Conservation (phyloP, 2,888 invertebrate genomes). For the Frankliniella fusca region DNA sequence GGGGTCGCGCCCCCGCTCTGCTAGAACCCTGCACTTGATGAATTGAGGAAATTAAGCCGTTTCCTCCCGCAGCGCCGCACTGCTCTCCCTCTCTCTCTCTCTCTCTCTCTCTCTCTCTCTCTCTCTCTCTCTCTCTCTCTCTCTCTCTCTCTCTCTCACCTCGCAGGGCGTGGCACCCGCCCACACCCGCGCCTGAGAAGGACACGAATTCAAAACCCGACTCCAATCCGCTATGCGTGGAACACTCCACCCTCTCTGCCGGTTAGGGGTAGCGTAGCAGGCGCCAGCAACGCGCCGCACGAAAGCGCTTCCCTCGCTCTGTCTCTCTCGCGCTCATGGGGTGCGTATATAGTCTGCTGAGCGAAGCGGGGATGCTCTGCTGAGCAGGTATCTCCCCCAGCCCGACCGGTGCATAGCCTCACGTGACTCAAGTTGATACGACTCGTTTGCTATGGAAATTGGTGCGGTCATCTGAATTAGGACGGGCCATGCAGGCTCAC, state of each 20-base stretch:
- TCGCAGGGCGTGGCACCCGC: neutral
- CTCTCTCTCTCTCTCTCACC: neutral
- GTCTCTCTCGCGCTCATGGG: no score
- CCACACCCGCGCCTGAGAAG: no score
- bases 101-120: neutral
- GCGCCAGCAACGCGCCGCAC: no score
- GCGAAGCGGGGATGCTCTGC: no score
- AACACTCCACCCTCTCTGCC: no score
- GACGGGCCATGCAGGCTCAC: neutral
- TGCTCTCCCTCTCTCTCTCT: neutral
- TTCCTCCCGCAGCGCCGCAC: neutral
- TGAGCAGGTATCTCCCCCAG: no score
- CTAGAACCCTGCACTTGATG: neutral
- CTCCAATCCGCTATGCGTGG: no score
- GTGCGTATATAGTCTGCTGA: no score
- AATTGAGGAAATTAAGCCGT: neutral
- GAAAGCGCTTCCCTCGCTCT: no score
- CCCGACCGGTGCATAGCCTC: neutral
- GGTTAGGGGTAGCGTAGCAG: no score
- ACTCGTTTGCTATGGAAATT: slow-evolving; percentile 23
- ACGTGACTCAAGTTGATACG: neutral
- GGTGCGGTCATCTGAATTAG: neutral
- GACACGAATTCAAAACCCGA: no score
- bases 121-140: neutral
- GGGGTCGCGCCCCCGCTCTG: neutral